Evolutionary conservation across 2,797 vertebrate species (phyloP).

Genomic region (Streptopelia turtur): DNA sequence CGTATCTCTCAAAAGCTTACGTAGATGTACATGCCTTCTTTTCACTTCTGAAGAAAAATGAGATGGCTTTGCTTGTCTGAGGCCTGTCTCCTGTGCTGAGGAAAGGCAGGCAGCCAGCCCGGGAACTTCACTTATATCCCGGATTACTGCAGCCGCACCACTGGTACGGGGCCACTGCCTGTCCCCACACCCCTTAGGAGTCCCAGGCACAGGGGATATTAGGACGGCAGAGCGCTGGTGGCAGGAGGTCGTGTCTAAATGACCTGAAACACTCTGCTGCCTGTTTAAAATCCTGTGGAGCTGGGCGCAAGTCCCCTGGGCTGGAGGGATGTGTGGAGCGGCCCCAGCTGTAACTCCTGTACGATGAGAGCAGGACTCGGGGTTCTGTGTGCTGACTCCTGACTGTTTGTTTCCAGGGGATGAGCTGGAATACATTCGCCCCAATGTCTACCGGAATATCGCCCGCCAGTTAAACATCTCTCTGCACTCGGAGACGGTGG

Average conservation of each 20-base stretch:
- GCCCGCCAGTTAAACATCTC: constrained; percentile 94
- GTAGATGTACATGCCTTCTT: background rate
- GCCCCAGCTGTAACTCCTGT: background rate
- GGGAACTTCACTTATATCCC: background rate
- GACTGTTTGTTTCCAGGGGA: constrained; percentile 80
- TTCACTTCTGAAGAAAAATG: background rate
- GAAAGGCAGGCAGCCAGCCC: background rate
- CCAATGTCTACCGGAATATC: constrained; percentile 92
- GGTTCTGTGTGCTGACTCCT: background rate
- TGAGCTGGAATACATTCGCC: constrained; percentile 94
- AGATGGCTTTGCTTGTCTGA: background rate
- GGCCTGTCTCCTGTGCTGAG: background rate
- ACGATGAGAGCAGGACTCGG: accelerated
- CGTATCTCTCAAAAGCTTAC: background rate
- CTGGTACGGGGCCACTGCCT: background rate
- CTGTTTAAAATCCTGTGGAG: background rate
- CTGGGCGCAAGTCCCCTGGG: background rate
- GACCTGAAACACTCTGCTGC: background rate
- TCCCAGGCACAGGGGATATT: background rate
- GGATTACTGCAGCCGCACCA: background rate
- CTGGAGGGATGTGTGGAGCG: background rate
- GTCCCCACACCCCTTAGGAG: background rate
- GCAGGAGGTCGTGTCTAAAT: background rate
- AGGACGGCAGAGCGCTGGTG: background rate
- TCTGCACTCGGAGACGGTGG: constrained; percentile 87